Percentiles rank a stretch among this genome's conserved stretches.
These are phyloP conservation scores for Ectropis crepuscularia DNA, from an alignment of 2,888 invertebrate species.

Conservation along the genomic window DNA sequence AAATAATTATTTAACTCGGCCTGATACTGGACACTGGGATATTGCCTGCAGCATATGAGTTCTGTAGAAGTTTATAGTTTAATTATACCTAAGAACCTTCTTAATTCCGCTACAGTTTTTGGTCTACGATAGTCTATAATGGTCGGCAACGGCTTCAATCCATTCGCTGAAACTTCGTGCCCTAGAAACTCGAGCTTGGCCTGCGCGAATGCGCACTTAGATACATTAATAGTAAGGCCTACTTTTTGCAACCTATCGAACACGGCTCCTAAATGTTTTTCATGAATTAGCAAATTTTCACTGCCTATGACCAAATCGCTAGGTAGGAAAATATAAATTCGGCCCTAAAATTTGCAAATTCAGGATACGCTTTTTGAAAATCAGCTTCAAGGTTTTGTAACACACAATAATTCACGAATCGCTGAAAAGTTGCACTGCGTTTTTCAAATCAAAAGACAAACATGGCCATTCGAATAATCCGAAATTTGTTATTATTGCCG, in stretches of 20 bases:
- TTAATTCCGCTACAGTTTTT: too few species aligned
- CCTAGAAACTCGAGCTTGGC: too few species aligned
- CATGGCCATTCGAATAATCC: conserved; percentile 34
- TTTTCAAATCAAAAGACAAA: conserved; percentile 2
- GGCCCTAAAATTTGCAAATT: background rate
- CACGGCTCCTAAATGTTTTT: conserved; percentile 12
- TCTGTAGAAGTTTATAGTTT: conserved; percentile 28
- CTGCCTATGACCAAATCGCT: conserved; percentile 13
- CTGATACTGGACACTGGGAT: conserved; percentile 13
- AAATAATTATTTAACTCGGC: conserved; percentile 13
- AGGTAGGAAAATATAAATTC: conserved; percentile 13
- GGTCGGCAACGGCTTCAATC: too few species aligned
- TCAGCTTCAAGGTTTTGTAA: conserved; percentile 54
- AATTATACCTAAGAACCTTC: conserved; percentile 25
- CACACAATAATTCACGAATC: conserved; percentile 42
- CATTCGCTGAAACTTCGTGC: too few species aligned
- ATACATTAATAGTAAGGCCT: conserved; percentile 17
- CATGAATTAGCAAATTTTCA: conserved; percentile 1
- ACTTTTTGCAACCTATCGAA: conserved; percentile 9
- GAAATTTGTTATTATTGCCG: conserved; percentile 26
- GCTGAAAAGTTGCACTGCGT: conserved; percentile 7
- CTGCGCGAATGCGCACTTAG: conserved; percentile 19
- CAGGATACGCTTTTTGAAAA: conserved; percentile 6
- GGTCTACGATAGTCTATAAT: too few species aligned
- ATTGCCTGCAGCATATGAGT: conserved; percentile 16